These are phyloP conservation scores for Lithophane socia DNA, from an alignment of 2,888 invertebrate species.

Conservation along the genomic window DNA sequence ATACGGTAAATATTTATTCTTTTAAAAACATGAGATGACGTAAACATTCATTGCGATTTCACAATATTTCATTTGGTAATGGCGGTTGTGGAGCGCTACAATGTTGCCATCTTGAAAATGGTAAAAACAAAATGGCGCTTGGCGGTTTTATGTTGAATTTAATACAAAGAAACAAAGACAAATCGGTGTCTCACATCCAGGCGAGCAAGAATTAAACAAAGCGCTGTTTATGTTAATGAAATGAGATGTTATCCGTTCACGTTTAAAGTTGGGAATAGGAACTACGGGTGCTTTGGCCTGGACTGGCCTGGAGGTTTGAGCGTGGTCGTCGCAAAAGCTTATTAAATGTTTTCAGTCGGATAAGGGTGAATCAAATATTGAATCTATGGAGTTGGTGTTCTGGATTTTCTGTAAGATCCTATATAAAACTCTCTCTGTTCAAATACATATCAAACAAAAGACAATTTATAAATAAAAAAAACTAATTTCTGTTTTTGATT, in stretches of 20 bases:
- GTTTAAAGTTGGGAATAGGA: constrained; percentile 47
- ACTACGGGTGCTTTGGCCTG: neutral
- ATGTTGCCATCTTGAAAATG: constrained; percentile 57
- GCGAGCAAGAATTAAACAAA: constrained; percentile 70
- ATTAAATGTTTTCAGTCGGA: constrained; percentile 22
- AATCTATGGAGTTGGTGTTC: constrained; percentile 2
- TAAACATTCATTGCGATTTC: constrained; percentile 48
- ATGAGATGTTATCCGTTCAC: constrained; percentile 72
- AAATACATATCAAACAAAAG: neutral
- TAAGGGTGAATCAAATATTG: constrained; percentile 28
- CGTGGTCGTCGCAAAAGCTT: constrained; percentile 28
- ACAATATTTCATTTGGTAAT: constrained; percentile 50
- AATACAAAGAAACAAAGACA: constrained; percentile 66
- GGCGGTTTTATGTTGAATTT: constrained; percentile 48
- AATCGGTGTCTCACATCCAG: constrained; percentile 59
- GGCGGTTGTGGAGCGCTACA: constrained; percentile 34
- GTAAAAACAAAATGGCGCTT: constrained; percentile 51
- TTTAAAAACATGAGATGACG: constrained; percentile 33
- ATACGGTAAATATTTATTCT: constrained; percentile 38
- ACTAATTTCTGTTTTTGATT: neutral
- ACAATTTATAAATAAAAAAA: neutral
- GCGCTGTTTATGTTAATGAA: constrained; percentile 78
- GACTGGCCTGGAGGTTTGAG: neutral
- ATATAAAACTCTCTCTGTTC: neutral
- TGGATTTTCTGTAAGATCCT: neutral